These are phyloP conservation scores for Busseola fusca DNA, from an alignment of 2,888 invertebrate species.

Conservation along the genomic window DNA sequence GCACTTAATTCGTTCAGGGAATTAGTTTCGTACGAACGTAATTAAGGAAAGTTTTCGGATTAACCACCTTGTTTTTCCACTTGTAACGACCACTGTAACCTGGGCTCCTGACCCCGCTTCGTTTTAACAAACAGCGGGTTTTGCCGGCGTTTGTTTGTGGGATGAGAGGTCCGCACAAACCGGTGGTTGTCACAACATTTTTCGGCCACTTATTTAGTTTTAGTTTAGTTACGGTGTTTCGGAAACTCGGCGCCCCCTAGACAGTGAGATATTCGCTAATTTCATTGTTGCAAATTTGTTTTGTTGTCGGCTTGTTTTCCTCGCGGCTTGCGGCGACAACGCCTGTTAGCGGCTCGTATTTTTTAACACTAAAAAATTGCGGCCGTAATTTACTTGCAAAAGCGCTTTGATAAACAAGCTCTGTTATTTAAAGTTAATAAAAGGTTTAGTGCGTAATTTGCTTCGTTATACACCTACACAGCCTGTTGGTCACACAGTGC, in stretches of 20 bases:
- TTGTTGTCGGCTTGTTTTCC: conserved; percentile 67
- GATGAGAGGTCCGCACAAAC: conserved; percentile 66
- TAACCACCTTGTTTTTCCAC: conserved; percentile 85
- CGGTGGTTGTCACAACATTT: conserved; percentile 77
- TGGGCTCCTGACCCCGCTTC: conserved; percentile 64
- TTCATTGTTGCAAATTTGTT: conserved; percentile 86
- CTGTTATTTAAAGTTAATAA: background rate
- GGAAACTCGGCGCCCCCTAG: conserved; percentile 78
- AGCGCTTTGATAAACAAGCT: background rate
- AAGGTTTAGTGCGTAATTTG: background rate
- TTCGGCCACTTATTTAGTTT: conserved; percentile 87
- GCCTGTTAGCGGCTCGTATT: conserved; percentile 43
- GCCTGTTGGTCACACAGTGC: too few relatives aligned
- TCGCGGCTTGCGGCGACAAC: conserved; percentile 47
- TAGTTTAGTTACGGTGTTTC: conserved; percentile 80
- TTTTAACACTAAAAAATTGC: conserved; percentile 22
- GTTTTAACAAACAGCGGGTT: background rate
- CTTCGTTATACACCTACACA: background rate
- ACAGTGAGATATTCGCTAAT: conserved; percentile 87
- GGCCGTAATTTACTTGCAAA: background rate
- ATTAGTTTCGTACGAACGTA: conserved; percentile 84
- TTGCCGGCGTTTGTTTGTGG: conserved; percentile 35
- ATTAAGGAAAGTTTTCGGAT: conserved; percentile 88
- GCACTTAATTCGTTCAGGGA: conserved; percentile 85
- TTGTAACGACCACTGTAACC: conserved; percentile 69